Evolutionary conservation across 2,797 vertebrate genomes (phyloP).

Genomic region (Xenops minutus): DNA sequence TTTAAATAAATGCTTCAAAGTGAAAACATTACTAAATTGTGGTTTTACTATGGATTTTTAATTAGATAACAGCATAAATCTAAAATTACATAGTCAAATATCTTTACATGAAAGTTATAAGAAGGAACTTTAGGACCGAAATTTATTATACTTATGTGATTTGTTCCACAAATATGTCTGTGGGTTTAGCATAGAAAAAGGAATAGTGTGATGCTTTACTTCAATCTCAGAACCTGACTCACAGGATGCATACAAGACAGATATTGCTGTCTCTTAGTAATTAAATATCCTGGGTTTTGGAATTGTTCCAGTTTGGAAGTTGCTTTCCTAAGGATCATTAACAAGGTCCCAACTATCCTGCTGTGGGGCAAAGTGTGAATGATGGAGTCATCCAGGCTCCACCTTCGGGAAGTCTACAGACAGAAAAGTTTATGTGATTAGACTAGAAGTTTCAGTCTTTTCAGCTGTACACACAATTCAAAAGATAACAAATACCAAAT

Average conservation of each 20-base stretch:
- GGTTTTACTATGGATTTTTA: neutral
- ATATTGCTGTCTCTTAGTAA: neutral
- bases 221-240: neutral
- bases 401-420: neutral
- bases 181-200: neutral
- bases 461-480: neutral
- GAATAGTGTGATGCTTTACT: neutral
- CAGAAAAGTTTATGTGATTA: neutral
- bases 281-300: neutral
- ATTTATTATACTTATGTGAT: neutral
- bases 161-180: neutral
- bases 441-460: neutral
- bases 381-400: neutral
- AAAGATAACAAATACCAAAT: neutral
- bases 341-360: neutral
- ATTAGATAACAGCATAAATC: neutral
- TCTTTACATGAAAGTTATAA: neutral
- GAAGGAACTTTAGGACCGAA: neutral
- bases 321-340: neutral
- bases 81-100: neutral
- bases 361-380: neutral
- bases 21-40: neutral
- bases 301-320: neutral
- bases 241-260: neutral
- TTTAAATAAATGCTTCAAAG: neutral